These are phyloP conservation scores for Darevskia nairensis DNA, from an alignment of 2,797 vertebrate genomes.

Conservation along the genomic window DNA sequence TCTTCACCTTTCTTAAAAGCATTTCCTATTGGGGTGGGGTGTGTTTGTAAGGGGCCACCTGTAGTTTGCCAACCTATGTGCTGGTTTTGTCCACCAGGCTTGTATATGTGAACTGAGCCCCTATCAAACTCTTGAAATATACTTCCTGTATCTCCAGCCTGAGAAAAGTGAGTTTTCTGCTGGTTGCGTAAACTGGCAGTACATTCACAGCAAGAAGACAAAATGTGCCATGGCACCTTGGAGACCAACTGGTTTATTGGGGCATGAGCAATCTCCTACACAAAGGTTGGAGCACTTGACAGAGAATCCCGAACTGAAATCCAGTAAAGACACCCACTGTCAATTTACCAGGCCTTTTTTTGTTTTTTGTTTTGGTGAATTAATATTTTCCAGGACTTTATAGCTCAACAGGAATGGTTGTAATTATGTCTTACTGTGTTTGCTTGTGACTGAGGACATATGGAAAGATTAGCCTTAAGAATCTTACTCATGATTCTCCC, in stretches of 20 bases:
- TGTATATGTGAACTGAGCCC: background rate
- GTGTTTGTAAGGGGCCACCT: background rate
- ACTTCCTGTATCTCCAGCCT: background rate
- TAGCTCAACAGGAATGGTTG: constrained; percentile 56
- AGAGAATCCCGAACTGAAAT: background rate
- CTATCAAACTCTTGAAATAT: background rate
- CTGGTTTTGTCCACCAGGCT: background rate
- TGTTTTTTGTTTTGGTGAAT: constrained; percentile 53
- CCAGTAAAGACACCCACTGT: background rate
- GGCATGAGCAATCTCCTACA: background rate
- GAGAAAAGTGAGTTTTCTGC: background rate
- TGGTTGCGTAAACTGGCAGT: background rate
- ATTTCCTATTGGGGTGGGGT: background rate
- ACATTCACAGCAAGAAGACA: background rate
- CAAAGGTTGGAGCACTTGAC: background rate
- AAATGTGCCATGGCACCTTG: constrained; percentile 10
- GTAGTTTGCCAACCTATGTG: background rate
- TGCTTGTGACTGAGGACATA: constrained; percentile 57
- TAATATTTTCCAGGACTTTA: constrained; percentile 51
- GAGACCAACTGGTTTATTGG: constrained; percentile 7
- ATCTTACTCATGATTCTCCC: constrained; percentile 63
- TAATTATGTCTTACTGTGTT: constrained; percentile 65
- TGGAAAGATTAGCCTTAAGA: constrained; percentile 66
- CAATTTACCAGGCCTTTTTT: constrained; percentile 36
- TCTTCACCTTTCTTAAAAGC: too few species aligned